These are phyloP conservation scores for Acipenser ruthenus DNA, from an alignment of 2,797 vertebrate species.

Conservation along the genomic window DNA sequence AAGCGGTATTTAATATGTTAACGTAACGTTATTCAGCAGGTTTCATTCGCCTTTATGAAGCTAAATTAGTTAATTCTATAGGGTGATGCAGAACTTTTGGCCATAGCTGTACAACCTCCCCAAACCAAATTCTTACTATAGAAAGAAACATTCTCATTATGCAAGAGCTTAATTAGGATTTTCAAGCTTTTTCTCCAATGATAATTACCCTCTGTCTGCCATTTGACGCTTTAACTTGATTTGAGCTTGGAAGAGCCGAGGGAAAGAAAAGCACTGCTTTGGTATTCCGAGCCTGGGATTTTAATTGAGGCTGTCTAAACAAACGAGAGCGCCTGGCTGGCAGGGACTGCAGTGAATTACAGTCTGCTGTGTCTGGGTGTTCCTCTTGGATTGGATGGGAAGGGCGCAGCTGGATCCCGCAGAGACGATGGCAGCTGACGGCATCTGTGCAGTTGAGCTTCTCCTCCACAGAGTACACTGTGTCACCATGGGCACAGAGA, in stretches of 20 bases:
- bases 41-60: too few species aligned
- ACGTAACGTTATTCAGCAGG: too few species aligned
- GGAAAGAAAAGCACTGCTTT: conserved; percentile 1
- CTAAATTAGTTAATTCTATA: too few species aligned
- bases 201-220: conserved; percentile 32
- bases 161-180: conserved; percentile 29
- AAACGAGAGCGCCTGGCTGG: not conserved
- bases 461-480: too few species aligned
- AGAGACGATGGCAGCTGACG: not conserved
- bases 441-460: too few species aligned
- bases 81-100: too few species aligned
- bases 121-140: too few species aligned
- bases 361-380: too few species aligned
- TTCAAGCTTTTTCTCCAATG: conserved; percentile 22
- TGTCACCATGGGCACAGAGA: too few species aligned
- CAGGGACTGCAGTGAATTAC: not conserved
- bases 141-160: conserved; percentile 8
- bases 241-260: conserved; percentile 5
- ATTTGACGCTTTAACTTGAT: conserved; percentile 22
- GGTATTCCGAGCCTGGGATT: not conserved
- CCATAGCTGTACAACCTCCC: too few species aligned
- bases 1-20: too few species aligned
- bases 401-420: not conserved
- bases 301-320: conserved; percentile 1
- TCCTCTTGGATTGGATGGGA: not conserved